Evolutionary conservation across 2,113 vertebrate genomes (phyloP), one percentile per base, ranked within the genome.

Genomic region (Lamprologus callipterus): DNA sequence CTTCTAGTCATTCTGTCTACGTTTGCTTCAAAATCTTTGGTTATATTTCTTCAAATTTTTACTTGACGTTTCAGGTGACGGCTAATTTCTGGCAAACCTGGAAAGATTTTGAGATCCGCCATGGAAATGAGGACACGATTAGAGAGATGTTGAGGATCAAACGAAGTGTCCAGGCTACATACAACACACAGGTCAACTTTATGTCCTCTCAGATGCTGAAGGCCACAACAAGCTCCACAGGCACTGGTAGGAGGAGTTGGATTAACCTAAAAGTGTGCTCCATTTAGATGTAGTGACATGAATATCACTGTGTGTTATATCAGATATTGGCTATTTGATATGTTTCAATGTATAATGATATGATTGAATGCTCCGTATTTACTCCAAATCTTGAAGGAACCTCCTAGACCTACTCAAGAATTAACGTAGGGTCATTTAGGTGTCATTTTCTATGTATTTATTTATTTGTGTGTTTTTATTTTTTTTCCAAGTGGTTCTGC

Each of bases 111-210:
- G 98, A 99, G 96, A 97, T 99, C 35, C 97, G 97, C 3, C 98
- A 98, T 3, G 98, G 98, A 26, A 98, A 99, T 2, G 98, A 99
- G 85, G 98, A 99, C 94, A 99, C 98, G 0, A 97, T 98, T 82
- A 93, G 97, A 42, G 98, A 99, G 94, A 97, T 99, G 98, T 93
- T 99, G 82, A 96, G 98, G 21, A 97, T 99, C 82, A 98, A 98
- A 83, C 97, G 98, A 28, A 99, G 98, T 2, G 98, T 99, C 28
- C 98, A 99, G 93, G 98, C 98, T 70, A 99, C 98, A 0, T 99
- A 98, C 95, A 99, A 99, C 94, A 99, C 98, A 1, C 98, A 99
- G 93, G 98, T 98, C 95, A 98, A 98, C 93, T 99, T 99, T 93
- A 98, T 99, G 97, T 97, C 98, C 75, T 98, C 98, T 0, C 98